Base-by-base conservation (phyloP, 2,797 vertebrate species). In the Malacoraja senta region DNA sequence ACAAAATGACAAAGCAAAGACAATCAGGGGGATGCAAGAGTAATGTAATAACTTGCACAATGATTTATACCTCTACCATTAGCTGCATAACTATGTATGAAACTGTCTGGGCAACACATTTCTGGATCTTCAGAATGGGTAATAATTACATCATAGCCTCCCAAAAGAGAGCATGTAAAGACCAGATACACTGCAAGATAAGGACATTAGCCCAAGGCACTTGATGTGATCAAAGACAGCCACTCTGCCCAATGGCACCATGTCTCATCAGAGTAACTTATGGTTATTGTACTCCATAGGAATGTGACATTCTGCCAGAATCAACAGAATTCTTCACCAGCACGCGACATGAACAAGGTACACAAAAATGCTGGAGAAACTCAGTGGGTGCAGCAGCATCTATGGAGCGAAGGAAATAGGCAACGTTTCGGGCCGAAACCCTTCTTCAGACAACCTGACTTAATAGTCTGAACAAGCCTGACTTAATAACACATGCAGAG, bases 121-220 rank as follows among this genome's bases (percentile, higher is more conserved):
- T 53, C 44, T 72, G 9, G 72, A 29, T 29, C 38, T 92, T 35
- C 9, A 32, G 44, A 76, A 92, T 44, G 71, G 38, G 53, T 32
- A 76, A 72, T 91, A 91, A 92, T 92, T 92, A 76, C 90, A 92
- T 92, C 90, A 92, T 7, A 53, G 19, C 19, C 17, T 72, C 90
- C 71, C 38, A 76, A 29, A 76, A 74, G 71, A 24, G 53, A 53
- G 71, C 71, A 76, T 38, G 76, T 74, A 76, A 53, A 76, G 68
- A 92, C 8, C 38, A 76, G 90, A 92, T 92, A 76, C 65, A 53
- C 21, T 38, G 71, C 1, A 8, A 74, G 90, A 76, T 92, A 76
- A 92, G 90, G 38, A 53, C 9, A 92, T 1, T 12, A 26, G 90
- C 90, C 90, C 13, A 24, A 58, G 71, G 38, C 90, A 92, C 71